phyloP scores from a whole-genome alignment of 1,140 invertebrate species.

The Chelonus insularis region DNA sequence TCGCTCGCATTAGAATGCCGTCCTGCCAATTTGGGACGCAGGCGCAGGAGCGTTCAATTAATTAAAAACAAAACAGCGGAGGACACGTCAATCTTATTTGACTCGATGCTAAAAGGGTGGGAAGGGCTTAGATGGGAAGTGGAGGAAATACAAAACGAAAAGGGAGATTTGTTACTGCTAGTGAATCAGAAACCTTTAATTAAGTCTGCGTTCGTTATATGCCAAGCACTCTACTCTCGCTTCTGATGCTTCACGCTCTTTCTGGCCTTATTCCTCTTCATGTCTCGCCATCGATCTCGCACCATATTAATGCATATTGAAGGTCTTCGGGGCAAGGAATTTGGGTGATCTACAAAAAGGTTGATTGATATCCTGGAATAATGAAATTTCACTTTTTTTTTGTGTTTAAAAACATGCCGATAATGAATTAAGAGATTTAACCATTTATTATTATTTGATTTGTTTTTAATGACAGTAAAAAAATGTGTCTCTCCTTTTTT shows the following conservation, averaged over 20 bases:
- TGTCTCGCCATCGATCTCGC: too few species aligned
- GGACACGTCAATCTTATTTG: conserved; percentile 56
- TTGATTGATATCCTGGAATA: too few species aligned
- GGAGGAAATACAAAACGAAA: conserved; percentile 2
- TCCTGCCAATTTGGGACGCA: conserved; percentile 52
- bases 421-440: too few species aligned
- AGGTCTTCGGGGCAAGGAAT: too few species aligned
- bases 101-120: conserved; percentile 29
- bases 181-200: conserved; percentile 48
- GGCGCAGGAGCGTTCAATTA: conserved; percentile 46
- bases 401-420: too few species aligned
- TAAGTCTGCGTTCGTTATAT: conserved; percentile 48
- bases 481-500: too few species aligned
- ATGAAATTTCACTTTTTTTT: too few species aligned
- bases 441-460: too few species aligned
- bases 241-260: conserved; percentile 12
- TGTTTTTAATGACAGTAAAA: too few species aligned
- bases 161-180: conserved; percentile 45
- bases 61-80: conserved; percentile 55
- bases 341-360: too few species aligned
- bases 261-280: background rate
- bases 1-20: conserved; percentile 50
- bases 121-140: conserved; percentile 4
- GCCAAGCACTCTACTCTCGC: conserved; percentile 19
- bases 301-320: too few species aligned